phyloP scores from a whole-genome alignment of 35 echinoderm and acorn worm genomes.

The Acanthaster planci region DNA sequence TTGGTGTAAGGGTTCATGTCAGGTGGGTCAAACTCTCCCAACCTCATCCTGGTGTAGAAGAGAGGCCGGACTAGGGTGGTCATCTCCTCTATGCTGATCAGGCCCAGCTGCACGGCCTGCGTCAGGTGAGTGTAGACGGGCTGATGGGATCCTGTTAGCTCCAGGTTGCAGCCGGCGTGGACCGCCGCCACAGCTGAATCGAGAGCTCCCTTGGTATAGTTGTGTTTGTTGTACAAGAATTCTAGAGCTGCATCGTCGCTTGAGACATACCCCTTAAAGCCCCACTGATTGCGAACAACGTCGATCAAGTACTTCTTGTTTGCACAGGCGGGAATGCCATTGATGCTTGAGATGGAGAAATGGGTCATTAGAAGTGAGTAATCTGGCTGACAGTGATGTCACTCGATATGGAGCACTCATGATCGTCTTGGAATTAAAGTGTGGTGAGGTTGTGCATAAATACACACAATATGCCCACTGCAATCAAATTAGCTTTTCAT shows the following conservation, averaged over 20 bases:
- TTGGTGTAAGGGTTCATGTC: constrained; percentile 21
- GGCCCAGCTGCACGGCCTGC: constrained; percentile 22
- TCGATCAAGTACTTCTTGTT: constrained; percentile 70
- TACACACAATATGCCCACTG: too few species aligned
- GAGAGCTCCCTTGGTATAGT: constrained; percentile 60
- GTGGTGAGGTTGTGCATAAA: too few species aligned
- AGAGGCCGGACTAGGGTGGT: not conserved
- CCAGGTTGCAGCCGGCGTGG: constrained; percentile 70
- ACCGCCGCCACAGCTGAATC: constrained; percentile 54
- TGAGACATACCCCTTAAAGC: constrained; percentile 84
- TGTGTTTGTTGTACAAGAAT: constrained; percentile 42
- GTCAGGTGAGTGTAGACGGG: constrained; percentile 27
- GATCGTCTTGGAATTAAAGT: too few species aligned
- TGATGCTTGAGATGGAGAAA: constrained; percentile 50
- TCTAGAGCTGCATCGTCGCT: constrained; percentile 78
- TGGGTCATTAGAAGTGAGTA: not conserved
- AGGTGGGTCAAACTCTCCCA: constrained; percentile 34
- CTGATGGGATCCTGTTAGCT: constrained; percentile 24
- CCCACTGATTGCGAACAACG: constrained; percentile 79
- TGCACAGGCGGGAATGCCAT: constrained; percentile 85
- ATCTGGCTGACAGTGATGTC: not conserved
- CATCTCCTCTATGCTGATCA: constrained; percentile 8
- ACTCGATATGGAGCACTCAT: too few species aligned
- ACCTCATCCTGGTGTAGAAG: constrained; percentile 39
- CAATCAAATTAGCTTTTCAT: too few species aligned